Evolutionary conservation across 92 coral and sea anemone genomes (phyloP).

Genomic region (Plumapathes pennacea): DNA sequence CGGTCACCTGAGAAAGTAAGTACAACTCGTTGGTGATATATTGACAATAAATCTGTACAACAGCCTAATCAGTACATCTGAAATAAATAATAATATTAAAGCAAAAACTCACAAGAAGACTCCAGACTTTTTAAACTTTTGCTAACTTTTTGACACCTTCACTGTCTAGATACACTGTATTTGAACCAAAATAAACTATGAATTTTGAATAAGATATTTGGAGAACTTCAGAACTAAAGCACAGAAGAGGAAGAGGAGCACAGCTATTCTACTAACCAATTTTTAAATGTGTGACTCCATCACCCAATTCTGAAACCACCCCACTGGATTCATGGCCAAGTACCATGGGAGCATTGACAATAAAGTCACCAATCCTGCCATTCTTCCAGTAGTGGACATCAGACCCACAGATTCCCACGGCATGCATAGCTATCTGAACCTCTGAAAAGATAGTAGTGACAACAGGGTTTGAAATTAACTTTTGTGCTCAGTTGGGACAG

Average conservation of each 20-base stretch:
- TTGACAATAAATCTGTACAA: neutral
- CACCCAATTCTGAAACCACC: constrained; percentile 78
- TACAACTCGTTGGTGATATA: neutral
- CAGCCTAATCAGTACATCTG: neutral
- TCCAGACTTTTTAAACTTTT: too few relatives aligned
- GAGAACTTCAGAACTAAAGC: too few relatives aligned
- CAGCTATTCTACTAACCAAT: constrained; percentile 85
- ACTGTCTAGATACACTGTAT: too few relatives aligned
- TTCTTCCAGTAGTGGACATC: constrained; percentile 92
- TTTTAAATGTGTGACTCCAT: constrained; percentile 84
- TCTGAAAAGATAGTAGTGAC: too few relatives aligned
- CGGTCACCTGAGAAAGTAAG: constrained; percentile 66
- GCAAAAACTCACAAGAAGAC: too few relatives aligned
- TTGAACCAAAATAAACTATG: too few relatives aligned
- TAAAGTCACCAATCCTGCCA: constrained; percentile 88
- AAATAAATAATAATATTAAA: neutral
- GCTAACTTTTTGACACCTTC: too few relatives aligned
- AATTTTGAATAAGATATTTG: too few relatives aligned
- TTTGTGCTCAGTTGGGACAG: too few relatives aligned
- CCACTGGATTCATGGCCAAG: constrained; percentile 94
- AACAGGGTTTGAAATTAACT: too few relatives aligned
- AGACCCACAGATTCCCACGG: constrained; percentile 98
- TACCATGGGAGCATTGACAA: constrained; percentile 89
- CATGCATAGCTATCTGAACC: constrained; percentile 88
- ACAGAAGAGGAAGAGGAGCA: too few relatives aligned